phyloP scores from a whole-genome alignment of 2,113 vertebrate genomes.

The Anser brachyrhynchus region DNA sequence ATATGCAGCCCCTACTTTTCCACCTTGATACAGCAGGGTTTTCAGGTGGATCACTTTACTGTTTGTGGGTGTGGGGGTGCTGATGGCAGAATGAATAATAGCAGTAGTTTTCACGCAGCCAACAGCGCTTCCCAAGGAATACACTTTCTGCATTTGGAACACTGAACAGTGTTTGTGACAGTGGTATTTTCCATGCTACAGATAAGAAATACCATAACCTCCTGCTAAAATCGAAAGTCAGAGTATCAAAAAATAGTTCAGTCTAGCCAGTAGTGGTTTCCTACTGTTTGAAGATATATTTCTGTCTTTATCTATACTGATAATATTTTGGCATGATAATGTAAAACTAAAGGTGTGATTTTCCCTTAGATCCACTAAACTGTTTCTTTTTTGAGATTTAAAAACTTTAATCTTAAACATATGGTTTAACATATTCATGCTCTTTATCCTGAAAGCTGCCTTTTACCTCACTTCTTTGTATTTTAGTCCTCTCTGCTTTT shows the following conservation, averaged over 20 bases:
- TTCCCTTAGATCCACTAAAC: background rate
- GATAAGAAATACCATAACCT: background rate
- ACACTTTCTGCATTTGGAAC: background rate
- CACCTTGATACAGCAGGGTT: background rate
- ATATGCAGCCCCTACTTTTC: background rate
- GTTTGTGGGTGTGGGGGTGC: background rate
- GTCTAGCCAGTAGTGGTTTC: background rate
- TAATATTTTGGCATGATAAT: background rate
- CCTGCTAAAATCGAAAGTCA: background rate
- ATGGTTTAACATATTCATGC: background rate
- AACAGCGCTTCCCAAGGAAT: background rate
- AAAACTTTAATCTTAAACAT: background rate
- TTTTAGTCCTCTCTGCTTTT: background rate
- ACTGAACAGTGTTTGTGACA: background rate
- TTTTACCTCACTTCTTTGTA: background rate
- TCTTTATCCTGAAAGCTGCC: background rate
- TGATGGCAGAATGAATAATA: background rate
- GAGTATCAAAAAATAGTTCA: background rate
- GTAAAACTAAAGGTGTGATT: background rate
- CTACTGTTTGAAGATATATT: background rate
- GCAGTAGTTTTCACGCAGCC: background rate
- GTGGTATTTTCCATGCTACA: background rate
- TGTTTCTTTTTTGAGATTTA: background rate
- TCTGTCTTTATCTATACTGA: background rate
- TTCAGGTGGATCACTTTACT: background rate